phyloP scores from a whole-genome alignment of 2,888 invertebrate genomes.

The Therioaphis trifolii region DNA sequence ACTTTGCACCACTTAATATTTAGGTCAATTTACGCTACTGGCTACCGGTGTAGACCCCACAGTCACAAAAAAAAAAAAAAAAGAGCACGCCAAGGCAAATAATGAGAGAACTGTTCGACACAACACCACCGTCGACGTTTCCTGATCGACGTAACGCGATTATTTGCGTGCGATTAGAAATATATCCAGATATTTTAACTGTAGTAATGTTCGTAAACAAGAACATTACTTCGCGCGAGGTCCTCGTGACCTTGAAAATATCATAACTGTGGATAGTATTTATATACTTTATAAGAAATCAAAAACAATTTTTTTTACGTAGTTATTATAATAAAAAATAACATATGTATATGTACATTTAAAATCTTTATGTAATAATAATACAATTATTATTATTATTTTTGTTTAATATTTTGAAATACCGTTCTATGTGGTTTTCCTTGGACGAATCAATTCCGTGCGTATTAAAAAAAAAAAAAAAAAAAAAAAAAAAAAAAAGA shows the following conservation, averaged over 20 bases:
- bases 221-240: neutral
- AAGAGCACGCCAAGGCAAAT: constrained; percentile 17
- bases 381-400: no score
- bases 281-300: no score
- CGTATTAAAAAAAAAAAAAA: neutral
- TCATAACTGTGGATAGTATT: no score
- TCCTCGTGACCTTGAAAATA: neutral
- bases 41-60: no score
- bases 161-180: neutral
- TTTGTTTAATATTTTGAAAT: neutral
- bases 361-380: no score
- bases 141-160: constrained; percentile 1
- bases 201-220: neutral
- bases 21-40: no score
- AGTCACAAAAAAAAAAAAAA: no score
- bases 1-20: no score
- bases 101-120: neutral
- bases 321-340: neutral
- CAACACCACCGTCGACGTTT: neutral
- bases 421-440: constrained; percentile 20
- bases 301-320: no score
- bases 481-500: no score
- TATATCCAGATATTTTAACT: neutral
- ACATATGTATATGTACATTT: no score
- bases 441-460: constrained; percentile 1